Evolutionary conservation across 1,140 invertebrate genomes (phyloP).

Genomic region (Temnothorax nylanderi): DNA sequence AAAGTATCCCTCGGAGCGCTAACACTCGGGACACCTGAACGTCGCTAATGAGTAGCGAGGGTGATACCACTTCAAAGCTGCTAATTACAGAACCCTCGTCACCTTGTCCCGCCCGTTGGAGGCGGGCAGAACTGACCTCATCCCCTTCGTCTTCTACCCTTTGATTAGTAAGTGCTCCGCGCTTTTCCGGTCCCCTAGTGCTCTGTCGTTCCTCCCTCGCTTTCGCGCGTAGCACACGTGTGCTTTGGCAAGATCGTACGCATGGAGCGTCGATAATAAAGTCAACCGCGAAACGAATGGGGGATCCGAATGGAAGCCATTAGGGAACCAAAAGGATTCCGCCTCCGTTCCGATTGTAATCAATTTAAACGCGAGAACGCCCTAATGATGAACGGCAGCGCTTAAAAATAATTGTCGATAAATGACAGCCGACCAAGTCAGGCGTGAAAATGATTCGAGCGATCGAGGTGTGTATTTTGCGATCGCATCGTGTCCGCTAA

Average conservation of each 20-base stretch:
- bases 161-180: slow-evolving; percentile 71
- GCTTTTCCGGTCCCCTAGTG: slow-evolving; percentile 60
- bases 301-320: slow-evolving; percentile 51
- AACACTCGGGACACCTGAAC: slow-evolving; percentile 63
- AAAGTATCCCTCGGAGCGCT: slow-evolving; percentile 25
- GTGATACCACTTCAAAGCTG: slow-evolving; percentile 71
- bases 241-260: slow-evolving; percentile 19
- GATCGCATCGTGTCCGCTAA: not conserved
- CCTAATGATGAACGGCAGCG: not conserved
- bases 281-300: slow-evolving; percentile 56
- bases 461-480: not conserved
- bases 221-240: slow-evolving; percentile 2
- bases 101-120: slow-evolving; percentile 74
- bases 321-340: slow-evolving; percentile 56
- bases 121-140: slow-evolving; percentile 43
- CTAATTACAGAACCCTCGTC: slow-evolving; percentile 74
- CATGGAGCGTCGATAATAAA: slow-evolving; percentile 64
- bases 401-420: slow-evolving; percentile 15
- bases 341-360: slow-evolving; percentile 20
- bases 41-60: slow-evolving; percentile 66
- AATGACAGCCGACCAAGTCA: not conserved
- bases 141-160: slow-evolving; percentile 50
- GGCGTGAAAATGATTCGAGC: not conserved
- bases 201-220: slow-evolving; percentile 6
- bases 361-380: slow-evolving; percentile 36